phyloP scores from a whole-genome alignment of 1,140 invertebrate genomes.

The Aethina tumida region DNA sequence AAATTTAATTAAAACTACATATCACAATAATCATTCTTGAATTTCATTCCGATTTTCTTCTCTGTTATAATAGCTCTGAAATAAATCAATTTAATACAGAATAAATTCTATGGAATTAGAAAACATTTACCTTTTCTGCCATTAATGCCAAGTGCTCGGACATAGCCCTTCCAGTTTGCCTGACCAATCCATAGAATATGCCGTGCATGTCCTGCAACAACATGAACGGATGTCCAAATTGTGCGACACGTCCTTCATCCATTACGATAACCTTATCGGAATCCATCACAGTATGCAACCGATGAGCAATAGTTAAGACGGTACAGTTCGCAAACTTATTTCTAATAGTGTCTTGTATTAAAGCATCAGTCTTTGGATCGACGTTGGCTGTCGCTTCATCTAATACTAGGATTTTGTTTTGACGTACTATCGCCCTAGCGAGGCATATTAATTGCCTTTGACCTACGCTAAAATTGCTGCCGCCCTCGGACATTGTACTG shows the following conservation, averaged over 20 bases:
- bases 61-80: conserved; percentile 1
- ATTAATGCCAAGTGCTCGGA: conserved; percentile 32
- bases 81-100: neutral
- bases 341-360: conserved; percentile 55
- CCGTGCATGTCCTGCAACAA: conserved; percentile 42
- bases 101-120: conserved; percentile 1
- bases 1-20: conserved; percentile 5
- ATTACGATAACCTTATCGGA: conserved; percentile 44
- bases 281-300: conserved; percentile 44
- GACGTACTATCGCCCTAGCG: conserved; percentile 57
- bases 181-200: conserved; percentile 37
- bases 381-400: conserved; percentile 70
- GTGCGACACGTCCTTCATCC: conserved; percentile 47
- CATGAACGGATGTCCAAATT: conserved; percentile 56
- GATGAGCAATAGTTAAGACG: conserved; percentile 52
- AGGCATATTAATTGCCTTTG: conserved; percentile 69
- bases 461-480: conserved; percentile 57
- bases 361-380: conserved; percentile 49
- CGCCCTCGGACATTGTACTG: conserved; percentile 46
- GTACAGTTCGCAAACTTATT: conserved; percentile 50
- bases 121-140: conserved; percentile 32
- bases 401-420: conserved; percentile 55
- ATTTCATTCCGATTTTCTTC: neutral
- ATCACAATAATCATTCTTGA: conserved; percentile 5
- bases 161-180: conserved; percentile 39